These are phyloP conservation scores for Halcyon leucocephala DNA, from an alignment of 2,797 vertebrate species.

Conservation along the genomic window DNA sequence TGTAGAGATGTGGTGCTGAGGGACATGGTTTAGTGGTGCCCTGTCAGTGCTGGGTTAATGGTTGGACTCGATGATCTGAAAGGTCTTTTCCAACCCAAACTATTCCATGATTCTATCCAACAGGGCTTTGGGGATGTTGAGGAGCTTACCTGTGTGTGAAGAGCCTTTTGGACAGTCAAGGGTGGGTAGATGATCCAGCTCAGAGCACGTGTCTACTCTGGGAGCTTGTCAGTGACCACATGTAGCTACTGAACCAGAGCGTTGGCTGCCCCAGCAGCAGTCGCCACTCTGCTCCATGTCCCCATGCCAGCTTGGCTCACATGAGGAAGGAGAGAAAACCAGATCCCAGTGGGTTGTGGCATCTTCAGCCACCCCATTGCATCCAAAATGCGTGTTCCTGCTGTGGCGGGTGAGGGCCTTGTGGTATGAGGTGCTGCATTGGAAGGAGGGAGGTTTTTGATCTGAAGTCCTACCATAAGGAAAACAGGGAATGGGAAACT, in stretches of 20 bases:
- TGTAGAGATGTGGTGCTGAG: background rate
- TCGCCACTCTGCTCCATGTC: background rate
- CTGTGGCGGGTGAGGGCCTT: accelerated
- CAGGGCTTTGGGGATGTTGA: background rate
- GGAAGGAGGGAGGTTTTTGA: background rate
- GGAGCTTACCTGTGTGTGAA: background rate
- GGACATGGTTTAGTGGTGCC: background rate
- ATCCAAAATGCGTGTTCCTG: background rate
- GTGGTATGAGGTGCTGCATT: background rate
- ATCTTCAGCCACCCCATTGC: background rate
- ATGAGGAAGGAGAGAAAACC: background rate
- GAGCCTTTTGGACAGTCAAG: background rate
- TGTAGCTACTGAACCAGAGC: constrained; percentile 38
- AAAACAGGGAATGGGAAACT: background rate
- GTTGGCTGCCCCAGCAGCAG: background rate
- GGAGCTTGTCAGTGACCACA: background rate
- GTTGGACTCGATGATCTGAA: background rate
- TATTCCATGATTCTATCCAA: background rate
- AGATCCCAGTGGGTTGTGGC: background rate
- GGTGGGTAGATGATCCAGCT: background rate
- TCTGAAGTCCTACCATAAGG: background rate
- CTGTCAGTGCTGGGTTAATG: background rate
- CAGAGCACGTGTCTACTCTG: accelerated
- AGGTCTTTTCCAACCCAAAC: background rate
- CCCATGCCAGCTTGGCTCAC: background rate